phyloP scores from a whole-genome alignment of 2,797 vertebrate genomes.

The Denticeps clupeoides region DNA sequence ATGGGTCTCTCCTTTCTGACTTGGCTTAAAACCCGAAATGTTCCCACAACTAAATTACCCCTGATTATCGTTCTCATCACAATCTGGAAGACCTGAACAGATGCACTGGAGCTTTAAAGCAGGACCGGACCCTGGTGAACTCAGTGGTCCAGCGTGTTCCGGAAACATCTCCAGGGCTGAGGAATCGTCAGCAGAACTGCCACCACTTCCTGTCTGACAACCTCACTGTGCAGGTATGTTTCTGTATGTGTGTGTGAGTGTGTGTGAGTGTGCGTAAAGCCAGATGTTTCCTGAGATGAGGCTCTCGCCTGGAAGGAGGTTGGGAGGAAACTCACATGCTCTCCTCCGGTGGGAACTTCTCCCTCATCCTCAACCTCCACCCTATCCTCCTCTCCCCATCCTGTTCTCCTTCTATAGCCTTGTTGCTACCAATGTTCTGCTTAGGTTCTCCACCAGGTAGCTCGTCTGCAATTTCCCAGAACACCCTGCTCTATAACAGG shows the following conservation, averaged over 20 bases:
- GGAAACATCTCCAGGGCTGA: no score
- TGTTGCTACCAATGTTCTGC: slow-evolving; percentile 24
- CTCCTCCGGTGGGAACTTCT: slow-evolving; percentile 30
- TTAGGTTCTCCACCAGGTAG: background rate
- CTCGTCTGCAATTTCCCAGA: no score
- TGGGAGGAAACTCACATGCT: slow-evolving; percentile 48
- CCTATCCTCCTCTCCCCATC: background rate
- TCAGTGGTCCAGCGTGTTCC: no score
- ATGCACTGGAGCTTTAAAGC: no score
- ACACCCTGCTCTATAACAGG: no score
- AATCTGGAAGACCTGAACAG: no score
- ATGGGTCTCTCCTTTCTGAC: no score
- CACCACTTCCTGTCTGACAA: slow-evolving; percentile 1
- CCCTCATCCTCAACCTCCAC: slow-evolving; percentile 25
- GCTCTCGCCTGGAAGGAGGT: slow-evolving; percentile 47
- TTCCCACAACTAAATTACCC: no score
- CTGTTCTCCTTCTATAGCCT: background rate
- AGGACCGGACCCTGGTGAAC: no score
- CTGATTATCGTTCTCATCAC: no score
- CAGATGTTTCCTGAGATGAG: slow-evolving; percentile 65
- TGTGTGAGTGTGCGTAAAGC: slow-evolving; percentile 27
- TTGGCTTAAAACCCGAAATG: no score
- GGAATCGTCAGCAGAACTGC: background rate
- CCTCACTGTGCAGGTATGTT: slow-evolving; percentile 24
- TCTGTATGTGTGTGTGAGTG: slow-evolving; percentile 6